A percentile compares a stretch with the other conserved stretches of the same genome.
phyloP scores from a whole-genome alignment of 2,113 vertebrate genomes.

The Kryptolebias marmoratus region DNA sequence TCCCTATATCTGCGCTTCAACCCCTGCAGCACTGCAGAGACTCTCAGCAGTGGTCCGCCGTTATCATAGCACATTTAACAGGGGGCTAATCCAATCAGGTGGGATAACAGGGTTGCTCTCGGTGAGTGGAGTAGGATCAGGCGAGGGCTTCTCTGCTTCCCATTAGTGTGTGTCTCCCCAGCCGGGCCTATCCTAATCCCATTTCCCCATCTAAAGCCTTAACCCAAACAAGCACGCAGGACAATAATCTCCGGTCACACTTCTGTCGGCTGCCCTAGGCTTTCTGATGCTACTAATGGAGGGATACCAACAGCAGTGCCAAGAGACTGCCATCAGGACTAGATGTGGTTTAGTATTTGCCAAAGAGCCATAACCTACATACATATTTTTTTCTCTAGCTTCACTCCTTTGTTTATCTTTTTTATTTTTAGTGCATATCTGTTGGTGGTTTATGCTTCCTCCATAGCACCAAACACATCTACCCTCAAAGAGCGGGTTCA shows the following conservation, averaged over 20 bases:
- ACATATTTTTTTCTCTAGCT: slow-evolving; percentile 51
- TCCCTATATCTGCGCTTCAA: slow-evolving; percentile 44
- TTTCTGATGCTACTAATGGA: slow-evolving; percentile 72
- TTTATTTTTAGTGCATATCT: slow-evolving; percentile 44
- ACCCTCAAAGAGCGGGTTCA: slow-evolving; percentile 45
- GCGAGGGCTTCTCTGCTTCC: slow-evolving; percentile 76
- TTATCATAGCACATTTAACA: slow-evolving; percentile 83
- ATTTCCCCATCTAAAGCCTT: slow-evolving; percentile 83
- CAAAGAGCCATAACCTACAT: slow-evolving; percentile 51
- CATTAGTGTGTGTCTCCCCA: slow-evolving; percentile 78
- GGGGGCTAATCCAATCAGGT: slow-evolving; percentile 82
- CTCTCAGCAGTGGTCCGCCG: slow-evolving; percentile 74
- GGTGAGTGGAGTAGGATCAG: slow-evolving; percentile 76
- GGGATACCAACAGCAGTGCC: slow-evolving; percentile 60
- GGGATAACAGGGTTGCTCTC: slow-evolving; percentile 79
- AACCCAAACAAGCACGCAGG: slow-evolving; percentile 82
- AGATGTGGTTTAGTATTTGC: slow-evolving; percentile 47
- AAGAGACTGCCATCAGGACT: slow-evolving; percentile 47
- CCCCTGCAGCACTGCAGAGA: slow-evolving; percentile 50
- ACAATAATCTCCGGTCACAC: slow-evolving; percentile 81
- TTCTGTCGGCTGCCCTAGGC: slow-evolving; percentile 69
- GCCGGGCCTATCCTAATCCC: slow-evolving; percentile 81
- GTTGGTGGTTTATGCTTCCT: slow-evolving; percentile 51
- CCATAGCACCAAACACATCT: slow-evolving; percentile 38
- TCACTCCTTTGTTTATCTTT: slow-evolving; percentile 31